A percentile compares a stretch with the other conserved stretches of the same genome.
Evolutionary conservation across 2,113 vertebrate species (phyloP).

Genomic region (Calonectris borealis): DNA sequence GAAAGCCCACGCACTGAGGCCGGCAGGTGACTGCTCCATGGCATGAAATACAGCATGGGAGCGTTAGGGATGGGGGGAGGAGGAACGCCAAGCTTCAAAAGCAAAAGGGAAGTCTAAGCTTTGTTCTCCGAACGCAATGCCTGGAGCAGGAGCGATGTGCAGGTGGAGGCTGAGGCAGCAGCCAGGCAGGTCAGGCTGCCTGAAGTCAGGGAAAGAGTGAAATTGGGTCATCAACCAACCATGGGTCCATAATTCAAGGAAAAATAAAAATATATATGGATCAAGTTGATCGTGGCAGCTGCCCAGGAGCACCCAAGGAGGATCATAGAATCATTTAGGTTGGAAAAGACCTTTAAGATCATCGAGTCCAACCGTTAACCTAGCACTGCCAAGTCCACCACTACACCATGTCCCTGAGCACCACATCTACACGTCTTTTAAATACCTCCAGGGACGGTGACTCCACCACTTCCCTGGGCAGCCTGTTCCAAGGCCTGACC

Average conservation of each 20-base stretch:
- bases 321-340: neutral
- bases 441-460: neutral
- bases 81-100: too few species aligned
- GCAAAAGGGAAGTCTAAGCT: neutral
- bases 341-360: neutral
- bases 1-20: neutral
- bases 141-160: neutral
- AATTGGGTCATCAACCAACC: neutral
- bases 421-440: rapidly evolving
- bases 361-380: rapidly evolving
- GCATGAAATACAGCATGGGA: neutral
- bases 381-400: too few species aligned
- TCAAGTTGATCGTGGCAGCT: neutral
- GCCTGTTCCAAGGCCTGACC: neutral
- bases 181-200: neutral
- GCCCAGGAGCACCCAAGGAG: neutral
- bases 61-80: neutral
- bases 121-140: neutral
- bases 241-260: neutral
- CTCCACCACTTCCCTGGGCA: neutral
- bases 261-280: neutral
- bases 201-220: neutral
- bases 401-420: neutral
- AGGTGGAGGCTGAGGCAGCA: neutral
- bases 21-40: rapidly evolving